A percentile compares a stretch with the other conserved stretches of the same genome.
These are phyloP conservation scores for Brenthis ino DNA, from an alignment of 2,888 invertebrate species.

Conservation along the genomic window DNA sequence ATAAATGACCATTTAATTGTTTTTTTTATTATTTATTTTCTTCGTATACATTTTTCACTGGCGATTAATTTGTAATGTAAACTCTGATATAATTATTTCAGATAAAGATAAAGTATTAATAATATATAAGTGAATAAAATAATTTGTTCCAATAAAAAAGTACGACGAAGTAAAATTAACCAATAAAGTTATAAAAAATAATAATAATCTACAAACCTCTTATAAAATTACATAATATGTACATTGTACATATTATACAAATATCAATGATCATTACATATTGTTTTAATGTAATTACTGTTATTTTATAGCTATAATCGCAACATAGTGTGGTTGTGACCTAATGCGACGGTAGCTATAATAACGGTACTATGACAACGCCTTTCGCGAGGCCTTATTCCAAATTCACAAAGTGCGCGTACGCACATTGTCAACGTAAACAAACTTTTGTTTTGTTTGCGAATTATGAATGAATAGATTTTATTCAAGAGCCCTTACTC, in stretches of 20 bases:
- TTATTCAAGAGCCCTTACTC: not conserved
- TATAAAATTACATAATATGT: too few species aligned
- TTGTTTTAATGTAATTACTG: too few species aligned
- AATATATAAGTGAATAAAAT: too few species aligned
- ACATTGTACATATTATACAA: too few species aligned
- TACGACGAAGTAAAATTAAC: too few species aligned
- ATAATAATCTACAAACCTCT: too few species aligned
- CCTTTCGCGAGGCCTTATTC: slow-evolving; percentile 67
- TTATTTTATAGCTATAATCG: not conserved
- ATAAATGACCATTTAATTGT: not conserved
- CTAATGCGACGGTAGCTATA: slow-evolving; percentile 63
- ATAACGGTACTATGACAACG: slow-evolving; percentile 68
- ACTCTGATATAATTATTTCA: too few species aligned
- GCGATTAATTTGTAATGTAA: not conserved
- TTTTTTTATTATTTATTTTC: not conserved
- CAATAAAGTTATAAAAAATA: too few species aligned
- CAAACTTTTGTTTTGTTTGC: slow-evolving; percentile 46
- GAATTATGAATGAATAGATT: slow-evolving; percentile 28
- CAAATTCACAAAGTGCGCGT: slow-evolving; percentile 60
- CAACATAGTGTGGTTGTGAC: slow-evolving; percentile 44
- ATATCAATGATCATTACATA: too few species aligned
- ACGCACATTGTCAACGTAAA: slow-evolving; percentile 57
- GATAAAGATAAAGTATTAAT: too few species aligned
- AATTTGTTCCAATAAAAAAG: too few species aligned
- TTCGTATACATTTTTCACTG: not conserved